These are phyloP conservation scores for Apotomis capreana DNA, from an alignment of 2,888 invertebrate species.

Conservation along the genomic window DNA sequence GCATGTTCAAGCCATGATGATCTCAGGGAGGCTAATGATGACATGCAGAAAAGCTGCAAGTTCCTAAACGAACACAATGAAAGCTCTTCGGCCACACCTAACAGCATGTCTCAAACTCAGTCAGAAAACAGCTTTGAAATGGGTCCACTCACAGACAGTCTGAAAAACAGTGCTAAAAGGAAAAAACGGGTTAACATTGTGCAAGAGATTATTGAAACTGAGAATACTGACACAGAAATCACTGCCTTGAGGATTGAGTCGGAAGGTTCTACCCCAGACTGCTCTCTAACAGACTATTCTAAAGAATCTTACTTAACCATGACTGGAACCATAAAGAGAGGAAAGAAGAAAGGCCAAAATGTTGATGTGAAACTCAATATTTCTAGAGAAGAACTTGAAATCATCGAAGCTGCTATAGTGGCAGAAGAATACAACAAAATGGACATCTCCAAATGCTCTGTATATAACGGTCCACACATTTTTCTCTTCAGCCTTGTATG, in stretches of 20 bases:
- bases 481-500: slow-evolving; percentile 85
- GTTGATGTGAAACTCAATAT: slow-evolving; percentile 89
- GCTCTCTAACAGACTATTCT: slow-evolving; percentile 79
- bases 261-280: slow-evolving; percentile 81
- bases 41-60: slow-evolving; percentile 67
- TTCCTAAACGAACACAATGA: slow-evolving; percentile 70
- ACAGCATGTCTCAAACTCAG: slow-evolving; percentile 77
- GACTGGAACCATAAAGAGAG: slow-evolving; percentile 89
- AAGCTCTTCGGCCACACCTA: slow-evolving; percentile 73
- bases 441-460: slow-evolving; percentile 81
- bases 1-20: slow-evolving; percentile 80
- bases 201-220: slow-evolving; percentile 75
- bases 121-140: slow-evolving; percentile 80
- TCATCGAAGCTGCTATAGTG: slow-evolving; percentile 85
- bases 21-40: slow-evolving; percentile 67
- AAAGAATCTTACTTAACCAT: slow-evolving; percentile 86
- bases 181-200: slow-evolving; percentile 86
- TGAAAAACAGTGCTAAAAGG: slow-evolving; percentile 76
- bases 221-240: slow-evolving; percentile 73
- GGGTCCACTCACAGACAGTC: slow-evolving; percentile 73
- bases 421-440: slow-evolving; percentile 83
- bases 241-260: slow-evolving; percentile 71
- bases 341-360: slow-evolving; percentile 88
- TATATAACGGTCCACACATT: slow-evolving; percentile 86
- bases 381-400: slow-evolving; percentile 87